Evolutionary conservation across 2,113 vertebrate genomes (phyloP).

Genomic region (Oceanites oceanicus): DNA sequence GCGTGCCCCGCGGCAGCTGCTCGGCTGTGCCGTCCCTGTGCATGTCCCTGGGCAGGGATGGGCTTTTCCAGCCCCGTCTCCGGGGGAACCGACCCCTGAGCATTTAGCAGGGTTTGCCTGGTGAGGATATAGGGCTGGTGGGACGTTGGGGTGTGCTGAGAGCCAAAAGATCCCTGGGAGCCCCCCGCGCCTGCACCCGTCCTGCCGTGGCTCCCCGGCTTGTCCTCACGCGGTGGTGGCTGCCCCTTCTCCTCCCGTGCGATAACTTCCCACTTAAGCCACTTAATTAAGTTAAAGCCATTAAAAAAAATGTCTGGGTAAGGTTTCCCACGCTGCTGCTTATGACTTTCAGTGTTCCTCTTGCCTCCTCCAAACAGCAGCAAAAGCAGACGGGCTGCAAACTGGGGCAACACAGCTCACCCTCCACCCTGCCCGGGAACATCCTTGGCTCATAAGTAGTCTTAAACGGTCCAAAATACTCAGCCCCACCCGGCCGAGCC

Average conservation of each 20-base stretch:
- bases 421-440: background rate
- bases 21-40: accelerated
- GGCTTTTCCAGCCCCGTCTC: background rate
- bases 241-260: background rate
- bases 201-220: background rate
- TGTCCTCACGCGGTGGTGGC: accelerated
- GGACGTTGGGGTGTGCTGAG: accelerated
- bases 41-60: background rate
- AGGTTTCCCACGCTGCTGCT: background rate
- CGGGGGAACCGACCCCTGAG: background rate
- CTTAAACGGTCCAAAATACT: background rate
- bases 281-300: background rate
- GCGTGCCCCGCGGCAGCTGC: accelerated
- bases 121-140: background rate
- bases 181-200: background rate
- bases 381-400: background rate
- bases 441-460: background rate
- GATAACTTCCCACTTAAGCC: background rate
- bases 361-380: background rate
- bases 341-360: background rate
- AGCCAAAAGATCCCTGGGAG: background rate
- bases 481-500: background rate
- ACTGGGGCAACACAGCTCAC: background rate
- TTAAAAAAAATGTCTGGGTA: background rate
- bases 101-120: background rate